These are phyloP conservation scores for Alectura lathami DNA, from an alignment of 2,113 vertebrate species.

Conservation along the genomic window DNA sequence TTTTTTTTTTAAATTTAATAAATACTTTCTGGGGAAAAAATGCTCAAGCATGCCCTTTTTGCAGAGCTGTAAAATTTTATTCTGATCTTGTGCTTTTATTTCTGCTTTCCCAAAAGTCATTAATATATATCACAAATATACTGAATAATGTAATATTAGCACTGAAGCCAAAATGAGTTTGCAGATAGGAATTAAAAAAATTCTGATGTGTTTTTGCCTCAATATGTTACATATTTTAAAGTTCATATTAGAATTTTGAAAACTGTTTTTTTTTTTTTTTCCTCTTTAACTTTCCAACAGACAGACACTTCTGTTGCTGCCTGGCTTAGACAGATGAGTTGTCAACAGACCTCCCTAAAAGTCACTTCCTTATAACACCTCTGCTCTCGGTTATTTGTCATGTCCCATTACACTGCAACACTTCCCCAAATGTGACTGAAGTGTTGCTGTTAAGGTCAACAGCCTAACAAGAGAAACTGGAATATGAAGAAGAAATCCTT, in stretches of 20 bases:
- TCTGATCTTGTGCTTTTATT: not conserved
- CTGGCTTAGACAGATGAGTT: not conserved
- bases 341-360: not conserved
- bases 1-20: not conserved
- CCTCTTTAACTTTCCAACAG: not conserved
- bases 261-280: not conserved
- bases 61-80: not conserved
- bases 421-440: not conserved
- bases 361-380: not conserved
- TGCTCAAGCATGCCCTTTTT: not conserved
- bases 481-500: not conserved
- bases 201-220: not conserved
- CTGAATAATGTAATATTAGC: not conserved
- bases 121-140: not conserved
- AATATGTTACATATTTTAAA: not conserved
- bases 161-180: not conserved
- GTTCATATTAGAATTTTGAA: not conserved
- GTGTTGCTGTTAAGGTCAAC: not conserved
- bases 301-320: not conserved
- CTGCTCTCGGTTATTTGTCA: not conserved
- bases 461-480: not conserved
- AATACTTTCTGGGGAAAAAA: not conserved
- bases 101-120: not conserved
- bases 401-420: not conserved
- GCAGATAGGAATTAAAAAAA: not conserved